Conservation (phyloP, 2,113 vertebrate genomes). For the Haliaeetus leucogaster region DNA sequence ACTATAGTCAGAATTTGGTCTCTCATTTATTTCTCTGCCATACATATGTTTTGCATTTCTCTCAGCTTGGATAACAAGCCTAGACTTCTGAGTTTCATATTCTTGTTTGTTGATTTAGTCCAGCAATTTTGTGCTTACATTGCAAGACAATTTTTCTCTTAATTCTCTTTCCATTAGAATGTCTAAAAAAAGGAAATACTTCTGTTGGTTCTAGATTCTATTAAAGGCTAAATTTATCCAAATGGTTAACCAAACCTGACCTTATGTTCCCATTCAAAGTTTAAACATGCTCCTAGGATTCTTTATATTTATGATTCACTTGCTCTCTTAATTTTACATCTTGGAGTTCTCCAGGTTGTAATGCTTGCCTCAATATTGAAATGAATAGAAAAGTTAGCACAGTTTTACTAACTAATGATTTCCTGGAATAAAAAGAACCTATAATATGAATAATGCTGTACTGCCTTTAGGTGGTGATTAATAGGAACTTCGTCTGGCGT, state of each 20-base stretch:
- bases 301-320: neutral
- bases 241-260: neutral
- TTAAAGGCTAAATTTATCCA: neutral
- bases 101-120: neutral
- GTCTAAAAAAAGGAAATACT: neutral
- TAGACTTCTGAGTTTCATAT: neutral
- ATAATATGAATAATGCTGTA: neutral
- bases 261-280: neutral
- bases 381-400: neutral
- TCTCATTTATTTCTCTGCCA: neutral
- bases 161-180: neutral
- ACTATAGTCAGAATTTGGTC: neutral
- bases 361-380: neutral
- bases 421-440: neutral
- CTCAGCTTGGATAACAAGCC: neutral
- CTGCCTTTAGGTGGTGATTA: neutral
- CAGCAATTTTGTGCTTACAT: neutral
- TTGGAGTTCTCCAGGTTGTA: neutral
- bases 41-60: slow-evolving; percentile 20
- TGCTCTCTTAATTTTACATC: neutral
- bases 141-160: neutral
- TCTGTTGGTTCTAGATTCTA: neutral
- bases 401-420: neutral
- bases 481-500: neutral
- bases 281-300: neutral